phyloP scores from a whole-genome alignment of 1,140 invertebrate species.

The Agrilus planipennis region DNA sequence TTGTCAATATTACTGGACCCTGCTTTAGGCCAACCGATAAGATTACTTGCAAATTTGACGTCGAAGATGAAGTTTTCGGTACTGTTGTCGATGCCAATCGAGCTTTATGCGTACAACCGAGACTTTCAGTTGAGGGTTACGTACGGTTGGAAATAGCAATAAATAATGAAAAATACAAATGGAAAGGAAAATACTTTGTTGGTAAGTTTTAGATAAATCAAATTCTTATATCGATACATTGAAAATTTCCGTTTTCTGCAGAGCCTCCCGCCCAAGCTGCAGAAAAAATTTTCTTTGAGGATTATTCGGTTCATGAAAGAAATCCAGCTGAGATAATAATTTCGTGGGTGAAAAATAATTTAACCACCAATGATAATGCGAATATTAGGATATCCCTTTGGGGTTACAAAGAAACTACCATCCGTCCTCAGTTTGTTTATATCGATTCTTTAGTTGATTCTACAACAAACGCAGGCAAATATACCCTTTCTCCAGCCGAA shows the following conservation, averaged over 20 bases:
- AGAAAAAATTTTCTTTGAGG: constrained; percentile 72
- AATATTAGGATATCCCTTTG: constrained; percentile 69
- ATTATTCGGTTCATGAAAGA: constrained; percentile 56
- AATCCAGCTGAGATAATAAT: constrained; percentile 61
- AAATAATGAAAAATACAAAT: constrained; percentile 71
- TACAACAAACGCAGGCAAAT: constrained; percentile 26
- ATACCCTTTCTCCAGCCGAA: constrained; percentile 29
- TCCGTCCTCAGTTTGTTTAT: constrained; percentile 51
- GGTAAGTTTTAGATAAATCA: constrained; percentile 43
- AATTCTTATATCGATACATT: background rate
- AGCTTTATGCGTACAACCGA: constrained; percentile 80
- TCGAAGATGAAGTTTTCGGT: constrained; percentile 57
- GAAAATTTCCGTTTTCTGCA: constrained; percentile 25
- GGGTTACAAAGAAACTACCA: constrained; percentile 76
- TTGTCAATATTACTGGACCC: constrained; percentile 90
- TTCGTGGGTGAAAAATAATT: constrained; percentile 72
- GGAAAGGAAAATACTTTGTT: constrained; percentile 86
- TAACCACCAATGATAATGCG: constrained; percentile 65
- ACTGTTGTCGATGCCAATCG: constrained; percentile 65
- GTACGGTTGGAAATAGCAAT: constrained; percentile 79
- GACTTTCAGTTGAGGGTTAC: constrained; percentile 82
- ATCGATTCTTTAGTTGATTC: constrained; percentile 36
- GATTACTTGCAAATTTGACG: constrained; percentile 70
- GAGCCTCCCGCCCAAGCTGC: constrained; percentile 77
- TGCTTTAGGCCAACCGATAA: constrained; percentile 64